A percentile compares a stretch with the other conserved stretches of the same genome.
phyloP scores from a whole-genome alignment of 2,113 vertebrate species.

The Hepsetus odoe region DNA sequence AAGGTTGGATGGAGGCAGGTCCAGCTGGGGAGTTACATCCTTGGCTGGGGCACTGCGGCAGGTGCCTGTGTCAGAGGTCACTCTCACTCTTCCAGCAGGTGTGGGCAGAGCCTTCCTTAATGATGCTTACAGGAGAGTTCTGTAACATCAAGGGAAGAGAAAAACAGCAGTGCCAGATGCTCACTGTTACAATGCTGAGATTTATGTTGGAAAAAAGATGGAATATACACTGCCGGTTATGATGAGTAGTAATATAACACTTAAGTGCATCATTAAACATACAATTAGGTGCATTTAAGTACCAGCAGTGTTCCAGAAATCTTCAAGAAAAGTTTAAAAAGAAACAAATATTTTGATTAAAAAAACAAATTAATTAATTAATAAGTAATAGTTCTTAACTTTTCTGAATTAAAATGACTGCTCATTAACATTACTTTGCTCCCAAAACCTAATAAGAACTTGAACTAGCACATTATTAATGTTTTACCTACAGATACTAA shows the following conservation, averaged over 20 bases:
- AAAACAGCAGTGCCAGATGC: constrained; percentile 21
- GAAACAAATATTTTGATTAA: background rate
- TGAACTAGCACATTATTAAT: no score
- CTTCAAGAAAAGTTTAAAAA: background rate
- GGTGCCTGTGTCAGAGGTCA: constrained; percentile 60
- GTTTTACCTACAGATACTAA: no score
- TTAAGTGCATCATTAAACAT: background rate
- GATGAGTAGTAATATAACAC: background rate
- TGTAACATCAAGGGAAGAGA: constrained; percentile 33
- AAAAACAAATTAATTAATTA: no score
- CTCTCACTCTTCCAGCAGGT: constrained; percentile 57
- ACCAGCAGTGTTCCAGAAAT: background rate
- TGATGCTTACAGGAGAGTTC: constrained; percentile 50
- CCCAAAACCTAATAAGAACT: no score
- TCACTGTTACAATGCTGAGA: constrained; percentile 7
- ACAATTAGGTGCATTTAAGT: background rate
- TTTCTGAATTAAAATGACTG: no score
- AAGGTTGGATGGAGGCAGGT: constrained; percentile 11
- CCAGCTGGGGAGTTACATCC: constrained; percentile 26
- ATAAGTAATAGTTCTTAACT: no score
- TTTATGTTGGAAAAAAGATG: constrained; percentile 15
- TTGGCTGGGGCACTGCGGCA: constrained; percentile 28
- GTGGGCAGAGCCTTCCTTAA: constrained; percentile 51
- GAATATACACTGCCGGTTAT: no score
- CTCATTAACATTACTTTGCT: no score